Conservation (phyloP, 2,888 invertebrate species). For the Chrysolina americana region DNA sequence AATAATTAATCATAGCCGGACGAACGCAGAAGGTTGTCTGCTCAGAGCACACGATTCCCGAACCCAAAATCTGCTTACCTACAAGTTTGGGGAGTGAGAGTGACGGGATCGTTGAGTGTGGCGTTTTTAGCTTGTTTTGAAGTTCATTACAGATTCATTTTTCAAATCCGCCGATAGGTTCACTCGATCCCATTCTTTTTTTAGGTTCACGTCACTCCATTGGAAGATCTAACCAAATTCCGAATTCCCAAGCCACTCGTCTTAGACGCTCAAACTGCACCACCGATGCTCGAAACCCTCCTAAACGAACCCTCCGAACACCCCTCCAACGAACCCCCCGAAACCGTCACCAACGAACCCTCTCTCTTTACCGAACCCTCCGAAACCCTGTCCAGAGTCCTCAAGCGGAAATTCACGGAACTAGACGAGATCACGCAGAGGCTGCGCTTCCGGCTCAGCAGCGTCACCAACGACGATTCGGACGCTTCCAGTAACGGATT, state of each 20-base stretch:
- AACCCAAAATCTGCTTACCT: too few relatives aligned
- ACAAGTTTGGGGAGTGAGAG: too few relatives aligned
- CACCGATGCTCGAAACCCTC: slow-evolving; percentile 62
- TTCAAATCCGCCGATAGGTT: neutral
- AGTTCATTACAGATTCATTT: too few relatives aligned
- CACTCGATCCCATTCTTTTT: slow-evolving; percentile 39
- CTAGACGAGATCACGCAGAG: slow-evolving; percentile 77
- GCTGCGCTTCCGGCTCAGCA: slow-evolving; percentile 72
- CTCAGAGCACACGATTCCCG: too few relatives aligned
- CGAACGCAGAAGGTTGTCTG: too few relatives aligned
- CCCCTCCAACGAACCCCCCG: slow-evolving; percentile 52
- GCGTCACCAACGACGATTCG: slow-evolving; percentile 73
- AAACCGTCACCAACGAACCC: neutral
- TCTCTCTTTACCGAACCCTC: slow-evolving; percentile 52
- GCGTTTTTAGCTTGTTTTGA: too few relatives aligned
- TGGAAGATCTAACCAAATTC: slow-evolving; percentile 54
- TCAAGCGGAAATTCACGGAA: slow-evolving; percentile 76
- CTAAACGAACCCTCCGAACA: slow-evolving; percentile 51
- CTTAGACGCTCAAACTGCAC: slow-evolving; percentile 11
- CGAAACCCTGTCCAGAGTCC: slow-evolving; percentile 68
- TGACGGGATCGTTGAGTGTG: too few relatives aligned
- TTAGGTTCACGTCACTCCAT: slow-evolving; percentile 72
- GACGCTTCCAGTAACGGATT: slow-evolving; percentile 68
- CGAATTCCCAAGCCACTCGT: neutral
- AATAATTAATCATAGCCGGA: too few relatives aligned